phyloP scores from a whole-genome alignment of 2,888 invertebrate genomes.

The Stenotaenia linearis region DNA sequence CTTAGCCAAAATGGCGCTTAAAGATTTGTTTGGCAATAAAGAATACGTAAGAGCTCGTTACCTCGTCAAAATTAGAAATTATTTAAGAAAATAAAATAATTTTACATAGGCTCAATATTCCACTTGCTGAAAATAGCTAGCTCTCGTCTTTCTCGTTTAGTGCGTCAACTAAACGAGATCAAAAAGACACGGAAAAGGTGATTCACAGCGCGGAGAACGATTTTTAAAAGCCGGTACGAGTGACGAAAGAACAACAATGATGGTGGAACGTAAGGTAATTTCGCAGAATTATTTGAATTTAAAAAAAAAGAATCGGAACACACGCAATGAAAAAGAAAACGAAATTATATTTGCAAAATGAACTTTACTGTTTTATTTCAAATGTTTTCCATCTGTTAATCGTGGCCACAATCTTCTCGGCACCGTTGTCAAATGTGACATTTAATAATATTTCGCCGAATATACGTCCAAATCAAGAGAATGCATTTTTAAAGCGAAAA shows the following conservation, averaged over 20 bases:
- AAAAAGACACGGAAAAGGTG: not conserved
- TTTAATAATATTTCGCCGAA: too few relatives aligned
- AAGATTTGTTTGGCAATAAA: not conserved
- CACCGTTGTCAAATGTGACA: too few relatives aligned
- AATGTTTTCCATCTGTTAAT: not conserved
- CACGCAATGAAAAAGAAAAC: not conserved
- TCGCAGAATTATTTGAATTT: too few relatives aligned
- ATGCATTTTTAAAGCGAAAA: not conserved
- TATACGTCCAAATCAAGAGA: too few relatives aligned
- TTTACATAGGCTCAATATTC: slow-evolving; percentile 30
- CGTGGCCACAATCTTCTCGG: not conserved
- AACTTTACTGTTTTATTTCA: not conserved
- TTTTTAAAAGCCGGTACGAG: not conserved
- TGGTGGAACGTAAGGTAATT: too few relatives aligned
- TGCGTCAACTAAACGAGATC: slow-evolving; percentile 28
- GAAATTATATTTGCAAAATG: not conserved
- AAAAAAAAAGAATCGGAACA: not conserved
- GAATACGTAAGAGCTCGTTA: slow-evolving; percentile 15
- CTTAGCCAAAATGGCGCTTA: not conserved
- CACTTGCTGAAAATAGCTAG: slow-evolving; percentile 32
- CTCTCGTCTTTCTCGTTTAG: slow-evolving; percentile 31
- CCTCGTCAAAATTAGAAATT: slow-evolving; percentile 13
- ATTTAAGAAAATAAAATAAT: slow-evolving; percentile 27
- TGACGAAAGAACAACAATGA: not conserved
- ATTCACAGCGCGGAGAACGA: not conserved